A percentile compares a stretch with the other conserved stretches of the same genome.
These are phyloP conservation scores for Drosophila anomelani DNA, from an alignment of 2,888 invertebrate species.

Conservation along the genomic window DNA sequence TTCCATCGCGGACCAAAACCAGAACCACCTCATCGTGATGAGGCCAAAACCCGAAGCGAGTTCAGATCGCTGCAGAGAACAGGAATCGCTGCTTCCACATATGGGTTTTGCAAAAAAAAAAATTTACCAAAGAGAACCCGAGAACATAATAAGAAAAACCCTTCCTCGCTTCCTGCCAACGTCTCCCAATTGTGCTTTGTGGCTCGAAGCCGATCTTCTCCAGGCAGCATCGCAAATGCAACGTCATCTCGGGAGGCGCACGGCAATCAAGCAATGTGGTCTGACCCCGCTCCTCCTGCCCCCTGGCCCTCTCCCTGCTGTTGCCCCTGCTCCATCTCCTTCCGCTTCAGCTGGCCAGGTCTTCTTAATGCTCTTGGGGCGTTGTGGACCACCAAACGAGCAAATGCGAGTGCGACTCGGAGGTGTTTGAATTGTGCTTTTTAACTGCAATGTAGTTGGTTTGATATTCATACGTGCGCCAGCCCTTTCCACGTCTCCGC, in stretches of 20 bases:
- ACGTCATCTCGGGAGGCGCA: conserved; percentile 71
- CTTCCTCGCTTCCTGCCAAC: conserved; percentile 72
- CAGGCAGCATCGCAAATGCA: conserved; percentile 68
- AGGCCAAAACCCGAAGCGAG: conserved; percentile 47
- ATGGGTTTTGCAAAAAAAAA: conserved; percentile 57
- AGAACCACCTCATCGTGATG: conserved; percentile 51
- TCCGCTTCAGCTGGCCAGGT: conserved; percentile 15
- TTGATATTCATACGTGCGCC: conserved; percentile 69
- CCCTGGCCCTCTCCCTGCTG: not conserved
- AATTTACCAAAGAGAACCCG: conserved; percentile 15
- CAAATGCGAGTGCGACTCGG: conserved; percentile 41
- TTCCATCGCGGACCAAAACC: conserved; percentile 48
- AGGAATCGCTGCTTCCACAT: conserved; percentile 77
- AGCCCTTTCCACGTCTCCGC: conserved; percentile 4
- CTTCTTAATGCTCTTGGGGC: conserved; percentile 76
- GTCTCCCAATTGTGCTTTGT: conserved; percentile 28
- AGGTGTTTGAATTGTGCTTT: conserved; percentile 73
- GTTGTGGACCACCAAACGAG: conserved; percentile 76
- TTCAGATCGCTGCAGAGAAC: conserved; percentile 47
- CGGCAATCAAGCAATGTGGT: conserved; percentile 71
- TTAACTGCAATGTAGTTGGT: conserved; percentile 75
- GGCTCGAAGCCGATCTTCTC: conserved; percentile 39
- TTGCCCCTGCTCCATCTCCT: not conserved
- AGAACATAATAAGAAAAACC: conserved; percentile 38
- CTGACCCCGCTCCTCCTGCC: conserved; percentile 23